phyloP scores from a whole-genome alignment of 2,113 vertebrate genomes.

The Natator depressus region DNA sequence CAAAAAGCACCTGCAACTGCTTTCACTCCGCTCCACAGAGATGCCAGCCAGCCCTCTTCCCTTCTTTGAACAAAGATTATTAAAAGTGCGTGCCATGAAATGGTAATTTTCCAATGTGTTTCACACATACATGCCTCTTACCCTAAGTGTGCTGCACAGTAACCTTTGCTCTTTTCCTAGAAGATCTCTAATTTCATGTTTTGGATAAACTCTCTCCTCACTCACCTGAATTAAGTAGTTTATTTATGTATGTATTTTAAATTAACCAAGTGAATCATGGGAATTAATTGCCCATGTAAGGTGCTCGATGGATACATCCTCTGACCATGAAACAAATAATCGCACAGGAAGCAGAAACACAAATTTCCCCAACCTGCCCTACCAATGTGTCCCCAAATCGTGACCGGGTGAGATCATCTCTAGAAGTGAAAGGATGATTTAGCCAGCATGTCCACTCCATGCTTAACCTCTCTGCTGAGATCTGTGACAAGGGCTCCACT shows the following conservation, averaged over 20 bases:
- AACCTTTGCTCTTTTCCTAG: not conserved
- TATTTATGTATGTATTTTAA: not conserved
- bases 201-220: not conserved
- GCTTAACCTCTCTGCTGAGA: not conserved
- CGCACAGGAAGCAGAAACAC: not conserved
- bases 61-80: not conserved
- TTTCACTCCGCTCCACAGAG: not conserved
- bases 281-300: not conserved
- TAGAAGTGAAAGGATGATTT: not conserved
- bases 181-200: not conserved
- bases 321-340: not conserved
- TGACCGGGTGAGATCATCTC: not conserved
- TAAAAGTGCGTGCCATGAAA: not conserved
- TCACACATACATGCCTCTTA: not conserved
- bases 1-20: not conserved
- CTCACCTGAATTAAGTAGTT: not conserved
- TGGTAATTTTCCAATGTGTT: not conserved
- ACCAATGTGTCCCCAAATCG: not conserved
- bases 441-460: slow-evolving; percentile 31
- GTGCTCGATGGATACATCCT: not conserved
- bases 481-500: not conserved
- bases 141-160: not conserved
- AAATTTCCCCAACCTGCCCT: not conserved
- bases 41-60: not conserved
- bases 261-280: not conserved